A percentile compares a stretch with the other conserved stretches of the same genome.
Evolutionary conservation across 2,888 invertebrate species (phyloP).

Genomic region (Mythimna impura): DNA sequence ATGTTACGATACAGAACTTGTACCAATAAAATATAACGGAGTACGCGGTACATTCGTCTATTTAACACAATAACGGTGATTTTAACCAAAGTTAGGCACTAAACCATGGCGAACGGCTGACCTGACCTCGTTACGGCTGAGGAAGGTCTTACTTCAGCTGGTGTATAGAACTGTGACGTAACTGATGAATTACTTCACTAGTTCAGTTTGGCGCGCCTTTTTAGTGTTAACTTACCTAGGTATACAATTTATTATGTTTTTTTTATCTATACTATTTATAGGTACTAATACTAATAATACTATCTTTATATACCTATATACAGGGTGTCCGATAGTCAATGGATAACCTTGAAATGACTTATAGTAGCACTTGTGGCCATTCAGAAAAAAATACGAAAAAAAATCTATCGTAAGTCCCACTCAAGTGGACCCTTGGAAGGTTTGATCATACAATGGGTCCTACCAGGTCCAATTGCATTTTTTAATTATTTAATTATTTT

Average conservation of each 20-base stretch:
- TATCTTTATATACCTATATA: too few relatives aligned
- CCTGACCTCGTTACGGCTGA: constrained; percentile 76
- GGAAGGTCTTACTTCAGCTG: constrained; percentile 51
- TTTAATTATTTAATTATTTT: too few relatives aligned
- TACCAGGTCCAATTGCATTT: too few relatives aligned
- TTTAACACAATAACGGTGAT: constrained; percentile 58
- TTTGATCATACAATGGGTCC: too few relatives aligned
- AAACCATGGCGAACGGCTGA: constrained; percentile 69
- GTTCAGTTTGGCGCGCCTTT: constrained; percentile 28
- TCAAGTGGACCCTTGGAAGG: too few relatives aligned
- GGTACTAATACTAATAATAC: too few relatives aligned
- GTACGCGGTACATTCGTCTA: constrained; percentile 44
- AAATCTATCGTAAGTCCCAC: too few relatives aligned
- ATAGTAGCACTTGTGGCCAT: too few relatives aligned
- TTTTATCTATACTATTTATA: too few relatives aligned
- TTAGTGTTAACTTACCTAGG: constrained; percentile 12
- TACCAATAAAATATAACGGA: constrained; percentile 61
- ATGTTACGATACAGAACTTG: constrained; percentile 62
- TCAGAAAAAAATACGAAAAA: too few relatives aligned
- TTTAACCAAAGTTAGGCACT: constrained; percentile 66
- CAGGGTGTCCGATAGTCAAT: too few relatives aligned
- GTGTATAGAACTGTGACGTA: constrained; percentile 47
- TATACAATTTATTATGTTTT: neutral
- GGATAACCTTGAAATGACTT: too few relatives aligned
- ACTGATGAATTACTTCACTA: constrained; percentile 48